A percentile compares a stretch with the other conserved stretches of the same genome.
Evolutionary conservation across 2,797 vertebrate genomes (phyloP).

Genomic region (Brotogeris chrysoptera): DNA sequence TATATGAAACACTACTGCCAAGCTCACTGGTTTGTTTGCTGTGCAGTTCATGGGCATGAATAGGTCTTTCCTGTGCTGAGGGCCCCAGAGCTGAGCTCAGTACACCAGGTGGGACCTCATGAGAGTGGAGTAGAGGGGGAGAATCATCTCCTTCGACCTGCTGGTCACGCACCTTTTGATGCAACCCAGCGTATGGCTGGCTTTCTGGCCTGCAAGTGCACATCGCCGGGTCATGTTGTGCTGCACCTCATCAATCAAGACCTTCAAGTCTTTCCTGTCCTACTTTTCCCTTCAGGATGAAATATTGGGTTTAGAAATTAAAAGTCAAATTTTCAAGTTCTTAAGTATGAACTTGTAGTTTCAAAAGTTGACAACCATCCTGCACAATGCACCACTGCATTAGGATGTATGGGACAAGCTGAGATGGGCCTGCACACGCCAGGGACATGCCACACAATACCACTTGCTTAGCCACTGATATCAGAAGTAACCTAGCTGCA

Average conservation of each 20-base stretch:
- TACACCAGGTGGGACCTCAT: neutral
- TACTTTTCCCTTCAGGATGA: neutral
- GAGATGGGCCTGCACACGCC: neutral
- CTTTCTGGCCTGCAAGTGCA: neutral
- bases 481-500: neutral
- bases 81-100: neutral
- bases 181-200: neutral
- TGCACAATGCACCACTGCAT: rapidly evolving
- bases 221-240: neutral
- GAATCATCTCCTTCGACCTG: neutral
- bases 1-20: neutral
- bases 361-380: neutral
- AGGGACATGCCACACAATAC: rapidly evolving
- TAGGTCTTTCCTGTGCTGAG: neutral
- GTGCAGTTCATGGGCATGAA: neutral
- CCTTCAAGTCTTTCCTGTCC: neutral
- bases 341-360: neutral
- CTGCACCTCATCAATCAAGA: neutral
- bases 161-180: neutral
- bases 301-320: neutral
- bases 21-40: neutral
- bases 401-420: rapidly evolving
- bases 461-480: rapidly evolving
- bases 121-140: neutral
- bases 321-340: neutral